A percentile compares a stretch with the other conserved stretches of the same genome.
phyloP scores from a whole-genome alignment of 2,113 vertebrate genomes.

The Excalfactoria chinensis region DNA sequence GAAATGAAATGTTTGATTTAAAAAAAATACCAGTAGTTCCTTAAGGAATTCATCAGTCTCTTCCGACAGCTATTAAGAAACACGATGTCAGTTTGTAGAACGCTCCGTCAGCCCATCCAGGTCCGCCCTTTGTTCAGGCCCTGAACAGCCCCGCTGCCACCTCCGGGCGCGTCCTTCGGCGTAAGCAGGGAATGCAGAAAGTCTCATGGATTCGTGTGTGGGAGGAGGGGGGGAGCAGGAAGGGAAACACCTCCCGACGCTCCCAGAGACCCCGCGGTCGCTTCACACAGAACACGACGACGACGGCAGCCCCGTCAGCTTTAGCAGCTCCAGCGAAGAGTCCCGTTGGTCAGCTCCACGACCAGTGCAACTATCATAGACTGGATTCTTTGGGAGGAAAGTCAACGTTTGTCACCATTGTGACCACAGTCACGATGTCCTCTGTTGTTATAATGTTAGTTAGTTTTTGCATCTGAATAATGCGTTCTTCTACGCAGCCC shows the following conservation, averaged over 20 bases:
- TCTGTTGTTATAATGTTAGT: slow-evolving; percentile 92
- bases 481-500: slow-evolving; percentile 95
- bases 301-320: slow-evolving; percentile 63
- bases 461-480: slow-evolving; percentile 96
- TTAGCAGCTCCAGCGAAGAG: slow-evolving; percentile 81
- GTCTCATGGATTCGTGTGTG: slow-evolving; percentile 67
- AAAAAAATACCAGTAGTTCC: slow-evolving; percentile 89
- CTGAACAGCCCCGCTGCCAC: too few species aligned
- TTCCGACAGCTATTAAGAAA: slow-evolving; percentile 81
- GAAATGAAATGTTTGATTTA: slow-evolving; percentile 90
- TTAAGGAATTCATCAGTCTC: slow-evolving; percentile 83
- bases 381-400: slow-evolving; percentile 99
- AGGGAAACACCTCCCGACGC: slow-evolving; percentile 20
- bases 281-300: slow-evolving; percentile 27
- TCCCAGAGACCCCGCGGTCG: slow-evolving; percentile 62
- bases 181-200: slow-evolving; percentile 66
- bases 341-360: slow-evolving; percentile 72
- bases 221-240: not conserved
- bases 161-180: slow-evolving; percentile 40
- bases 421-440: slow-evolving; percentile 98
- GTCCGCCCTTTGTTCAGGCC: slow-evolving; percentile 71
- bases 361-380: slow-evolving; percentile 89
- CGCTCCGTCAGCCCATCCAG: slow-evolving; percentile 59
- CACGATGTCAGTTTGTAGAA: slow-evolving; percentile 79
- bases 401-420: slow-evolving; percentile 99